A percentile compares a stretch with the other conserved stretches of the same genome.
These are phyloP conservation scores for Hiodon alosoides DNA, from an alignment of 2,113 vertebrate genomes.

Conservation along the genomic window DNA sequence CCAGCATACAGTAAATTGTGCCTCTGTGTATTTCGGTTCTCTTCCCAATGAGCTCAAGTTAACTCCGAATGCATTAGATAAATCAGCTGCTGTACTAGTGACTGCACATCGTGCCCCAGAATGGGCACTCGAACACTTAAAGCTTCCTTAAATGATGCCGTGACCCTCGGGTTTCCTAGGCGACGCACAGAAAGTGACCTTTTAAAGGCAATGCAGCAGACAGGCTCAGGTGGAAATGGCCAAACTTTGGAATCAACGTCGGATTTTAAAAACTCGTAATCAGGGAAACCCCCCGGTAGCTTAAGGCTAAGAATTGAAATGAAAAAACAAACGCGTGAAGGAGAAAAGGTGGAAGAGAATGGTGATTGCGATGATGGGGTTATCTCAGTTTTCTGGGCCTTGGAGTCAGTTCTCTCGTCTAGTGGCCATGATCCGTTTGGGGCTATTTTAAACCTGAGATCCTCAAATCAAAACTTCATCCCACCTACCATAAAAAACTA, in stretches of 20 bases:
- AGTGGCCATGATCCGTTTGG: too few species aligned
- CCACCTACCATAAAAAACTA: too few species aligned
- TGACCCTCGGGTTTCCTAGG: conserved; percentile 22
- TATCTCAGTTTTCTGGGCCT: too few species aligned
- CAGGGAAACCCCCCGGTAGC: too few species aligned
- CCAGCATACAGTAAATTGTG: not conserved
- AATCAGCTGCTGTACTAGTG: conserved; percentile 23
- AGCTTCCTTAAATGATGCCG: conserved; percentile 21
- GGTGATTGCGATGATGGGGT: too few species aligned
- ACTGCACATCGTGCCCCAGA: not conserved
- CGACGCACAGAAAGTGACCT: conserved; percentile 7
- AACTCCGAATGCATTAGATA: conserved; percentile 29
- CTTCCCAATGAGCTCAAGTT: not conserved
- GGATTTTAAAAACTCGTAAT: too few species aligned
- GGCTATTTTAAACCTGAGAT: too few species aligned
- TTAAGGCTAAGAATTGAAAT: too few species aligned
- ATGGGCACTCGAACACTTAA: conserved; percentile 19
- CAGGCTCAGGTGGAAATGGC: not conserved
- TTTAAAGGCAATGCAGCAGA: not conserved
- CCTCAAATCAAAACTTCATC: too few species aligned
- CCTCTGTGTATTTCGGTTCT: not conserved
- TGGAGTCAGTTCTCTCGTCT: not conserved
- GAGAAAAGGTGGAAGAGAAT: too few species aligned
- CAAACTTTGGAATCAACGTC: too few species aligned
- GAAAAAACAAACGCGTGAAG: too few species aligned